Base-by-base conservation (phyloP, 2,797 vertebrate genomes). In the Sebastes taczanowskii region DNA sequence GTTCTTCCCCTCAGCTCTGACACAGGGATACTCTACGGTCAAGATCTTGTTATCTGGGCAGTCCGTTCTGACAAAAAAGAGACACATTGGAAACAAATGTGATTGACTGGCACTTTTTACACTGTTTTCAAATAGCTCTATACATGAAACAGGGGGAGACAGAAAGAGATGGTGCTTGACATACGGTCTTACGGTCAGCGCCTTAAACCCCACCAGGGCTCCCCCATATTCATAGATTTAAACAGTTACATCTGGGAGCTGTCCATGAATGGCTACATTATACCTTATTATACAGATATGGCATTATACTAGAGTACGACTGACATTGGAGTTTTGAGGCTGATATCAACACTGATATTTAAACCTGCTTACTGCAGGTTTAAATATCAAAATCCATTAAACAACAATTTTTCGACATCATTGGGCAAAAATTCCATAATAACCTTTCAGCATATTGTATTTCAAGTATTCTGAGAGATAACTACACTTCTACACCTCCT, bases 21-120 rank as follows among this genome's bases (percentile, higher is more conserved):
- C 69, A 52, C 96, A 96, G 3, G 94, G 84, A 88, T 96, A 96
- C 87, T 95, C 94, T 90, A 96, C 92, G 0, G 95, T 96, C 86
- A 96, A 23, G 71, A 96, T 95, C 78, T 96, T 95, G 78, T 91
- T 94, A 14, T 95, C 95, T 4, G 96, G 95, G 92, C 96, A 96
- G 69, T 93, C 92, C 2, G 85, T 82, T 60, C 96, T 96, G 85
- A 56, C 27, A 56, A 32, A 63, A 56, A 4, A 86, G 30, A 67
- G 20, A 29, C 2, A 66, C 14, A 69, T 30, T 7, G 9, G 18
- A 53, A 74, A 49, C 30, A 56, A 46, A 65, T 23, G 18, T 66
- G 23, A 83, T 10, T 10, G 7, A 61, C 10, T 20, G 20, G 9
- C 6, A 30, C 5, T 7, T 14, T 35, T 35, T 14, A 35, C 23